Base-by-base conservation (phyloP, 2,113 vertebrate species). In the Bubo bubo region DNA sequence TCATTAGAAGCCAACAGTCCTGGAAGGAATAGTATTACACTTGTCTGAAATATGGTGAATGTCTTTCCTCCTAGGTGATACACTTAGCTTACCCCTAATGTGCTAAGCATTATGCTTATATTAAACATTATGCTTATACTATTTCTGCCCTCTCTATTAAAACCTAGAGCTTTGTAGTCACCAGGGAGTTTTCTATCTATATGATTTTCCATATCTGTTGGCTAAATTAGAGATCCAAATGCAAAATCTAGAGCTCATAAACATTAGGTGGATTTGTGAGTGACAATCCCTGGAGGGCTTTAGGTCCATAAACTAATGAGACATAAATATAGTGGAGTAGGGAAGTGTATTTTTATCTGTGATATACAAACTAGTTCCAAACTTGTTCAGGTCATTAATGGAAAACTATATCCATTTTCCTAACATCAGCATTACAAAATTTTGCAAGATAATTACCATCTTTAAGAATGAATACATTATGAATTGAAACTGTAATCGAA, bases 211-310 rank as follows among this genome's bases (percentile, higher is more conserved):
- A 74, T 95, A 82, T 90, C 90, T 92, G 41, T 97, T 94, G 90
- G 94, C 73, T 97, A 94, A 95, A 96, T 97, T 97, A 96, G 90
- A 95, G 95, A 96, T 97, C 85, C 95, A 97, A 96, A 97, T 97
- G 94, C 88, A 97, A 97, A 97, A 95, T 97, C 93, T 93, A 82
- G 92, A 95, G 84, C 86, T 96, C 93, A 96, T 95, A 98, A 96
- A 97, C 95, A 90, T 96, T 86, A 95, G 91, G 95, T 92, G 93
- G 92, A 96, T 97, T 96, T 96, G 53, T 98, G 96, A 98, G 68
- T 97, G 97, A 97, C 97, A 98, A 73, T 97, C 92, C 96, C 97
- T 97, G 94, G 97, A 97, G 97, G 97, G 96, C 93, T 97, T 96
- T 94, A 93, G 66, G 92, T 95, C 93, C 93, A 90, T 94, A 97